These are phyloP conservation scores for Zapus hudsonius DNA, from an alignment of 2,113 vertebrate genomes.

Conservation along the genomic window DNA sequence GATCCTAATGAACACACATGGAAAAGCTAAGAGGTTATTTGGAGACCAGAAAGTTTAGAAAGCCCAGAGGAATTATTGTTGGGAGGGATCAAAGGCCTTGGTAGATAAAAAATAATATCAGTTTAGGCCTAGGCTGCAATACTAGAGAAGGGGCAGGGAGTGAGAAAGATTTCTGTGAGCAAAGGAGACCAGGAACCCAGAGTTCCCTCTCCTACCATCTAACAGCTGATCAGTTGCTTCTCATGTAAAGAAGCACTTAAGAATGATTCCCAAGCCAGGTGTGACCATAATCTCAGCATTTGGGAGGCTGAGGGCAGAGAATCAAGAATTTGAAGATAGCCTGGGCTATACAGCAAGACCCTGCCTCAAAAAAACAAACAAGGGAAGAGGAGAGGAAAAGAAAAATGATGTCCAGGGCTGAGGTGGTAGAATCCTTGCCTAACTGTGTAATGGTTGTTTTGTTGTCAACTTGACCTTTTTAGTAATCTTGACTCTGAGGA, in stretches of 20 bases:
- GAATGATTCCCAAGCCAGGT: not conserved
- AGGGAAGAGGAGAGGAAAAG: not conserved
- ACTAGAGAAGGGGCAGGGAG: not conserved
- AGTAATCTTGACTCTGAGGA: no score
- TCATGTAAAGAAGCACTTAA: not conserved
- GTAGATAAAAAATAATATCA: slow-evolving; percentile 1
- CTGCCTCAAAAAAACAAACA: not conserved
- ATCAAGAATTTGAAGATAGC: not conserved
- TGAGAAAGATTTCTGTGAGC: not conserved
- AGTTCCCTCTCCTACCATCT: not conserved
- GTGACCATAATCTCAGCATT: not conserved
- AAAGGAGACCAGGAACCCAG: not conserved
- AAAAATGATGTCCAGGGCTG: not conserved
- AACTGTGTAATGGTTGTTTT: not conserved
- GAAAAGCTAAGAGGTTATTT: not conserved
- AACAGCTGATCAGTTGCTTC: not conserved
- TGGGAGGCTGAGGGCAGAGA: not conserved
- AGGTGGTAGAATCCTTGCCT: not conserved
- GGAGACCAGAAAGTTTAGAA: not conserved
- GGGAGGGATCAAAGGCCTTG: not conserved
- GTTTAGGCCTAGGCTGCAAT: not conserved
- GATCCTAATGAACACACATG: not conserved
- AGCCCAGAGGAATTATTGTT: not conserved
- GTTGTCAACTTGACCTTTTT: no score
- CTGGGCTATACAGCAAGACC: not conserved